Percentiles rank a stretch among this genome's conserved stretches.
Conservation (phyloP, 2,888 invertebrate genomes). For the Drosophila paramelanica region DNA sequence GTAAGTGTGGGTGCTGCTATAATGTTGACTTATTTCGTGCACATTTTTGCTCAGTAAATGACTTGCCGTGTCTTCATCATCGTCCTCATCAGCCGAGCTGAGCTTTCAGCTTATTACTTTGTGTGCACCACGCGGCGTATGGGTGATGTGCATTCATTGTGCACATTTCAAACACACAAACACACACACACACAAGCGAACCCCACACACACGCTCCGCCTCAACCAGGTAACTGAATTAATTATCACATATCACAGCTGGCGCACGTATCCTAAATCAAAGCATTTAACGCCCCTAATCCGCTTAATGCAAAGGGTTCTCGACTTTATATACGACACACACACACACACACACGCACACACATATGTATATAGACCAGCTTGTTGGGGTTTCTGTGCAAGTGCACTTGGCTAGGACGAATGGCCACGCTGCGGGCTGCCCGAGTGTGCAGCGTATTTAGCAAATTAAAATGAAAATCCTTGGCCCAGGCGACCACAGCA, state of each 20-base stretch:
- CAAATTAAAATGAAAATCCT: constrained; percentile 77
- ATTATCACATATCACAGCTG: constrained; percentile 71
- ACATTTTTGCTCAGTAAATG: constrained; percentile 63
- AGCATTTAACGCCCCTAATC: constrained; percentile 75
- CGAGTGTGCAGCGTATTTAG: constrained; percentile 61
- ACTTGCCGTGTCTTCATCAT: constrained; percentile 55
- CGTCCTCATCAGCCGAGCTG: constrained; percentile 21
- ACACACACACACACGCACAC: neutral
- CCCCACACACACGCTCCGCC: neutral
- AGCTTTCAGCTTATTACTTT: constrained; percentile 79
- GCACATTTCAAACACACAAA: constrained; percentile 1
- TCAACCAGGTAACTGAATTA: constrained; percentile 56
- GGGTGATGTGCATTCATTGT: constrained; percentile 23
- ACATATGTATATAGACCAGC: neutral
- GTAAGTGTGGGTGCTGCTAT: constrained; percentile 8
- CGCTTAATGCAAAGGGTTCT: constrained; percentile 65
- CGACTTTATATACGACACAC: constrained; percentile 12
- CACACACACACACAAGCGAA: too few relatives aligned
- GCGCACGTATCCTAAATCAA: constrained; percentile 73
- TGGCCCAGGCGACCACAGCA: constrained; percentile 42
- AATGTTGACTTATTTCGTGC: constrained; percentile 66
- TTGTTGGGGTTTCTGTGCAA: constrained; percentile 24
- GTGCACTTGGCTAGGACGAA: constrained; percentile 15
- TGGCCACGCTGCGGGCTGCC: neutral
- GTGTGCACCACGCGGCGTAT: constrained; percentile 26